These are phyloP conservation scores for Halocynthia aurantium DNA, from an alignment of 23 tunicate species.

Conservation along the genomic window DNA sequence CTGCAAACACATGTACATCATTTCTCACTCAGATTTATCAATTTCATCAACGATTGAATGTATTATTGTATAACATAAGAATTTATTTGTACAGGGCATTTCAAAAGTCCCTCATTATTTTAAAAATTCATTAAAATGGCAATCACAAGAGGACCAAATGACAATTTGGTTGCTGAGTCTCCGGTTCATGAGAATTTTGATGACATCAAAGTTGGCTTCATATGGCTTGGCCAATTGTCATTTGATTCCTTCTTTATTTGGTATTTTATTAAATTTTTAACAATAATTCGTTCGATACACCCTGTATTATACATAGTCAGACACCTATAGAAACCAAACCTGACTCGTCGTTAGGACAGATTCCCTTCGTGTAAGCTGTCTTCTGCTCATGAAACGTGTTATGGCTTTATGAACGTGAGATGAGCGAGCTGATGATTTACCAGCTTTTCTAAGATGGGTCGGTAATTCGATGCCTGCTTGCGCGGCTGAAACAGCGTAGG, in stretches of 20 bases:
- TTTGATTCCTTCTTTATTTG: neutral
- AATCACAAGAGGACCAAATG: no score
- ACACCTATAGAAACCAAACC: conserved; percentile 38
- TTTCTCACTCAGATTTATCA: neutral
- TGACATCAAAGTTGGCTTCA: no score
- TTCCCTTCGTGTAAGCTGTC: conserved; percentile 29
- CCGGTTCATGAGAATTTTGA: no score
- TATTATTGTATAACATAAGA: no score
- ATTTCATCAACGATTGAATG: neutral
- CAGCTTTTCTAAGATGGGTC: conserved; percentile 23
- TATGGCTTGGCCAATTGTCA: neutral
- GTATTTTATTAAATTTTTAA: no score
- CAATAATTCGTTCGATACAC: neutral
- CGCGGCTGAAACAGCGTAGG: conserved; percentile 33
- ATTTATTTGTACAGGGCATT: no score
- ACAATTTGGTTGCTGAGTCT: no score
- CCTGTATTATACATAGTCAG: neutral
- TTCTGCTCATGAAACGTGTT: conserved; percentile 73
- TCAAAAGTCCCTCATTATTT: no score
- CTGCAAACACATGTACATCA: conserved; percentile 4
- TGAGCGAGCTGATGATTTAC: conserved; percentile 6
- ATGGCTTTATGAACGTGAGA: conserved; percentile 60
- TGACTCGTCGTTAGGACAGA: conserved; percentile 31
- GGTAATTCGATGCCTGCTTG: conserved; percentile 73
- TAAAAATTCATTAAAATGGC: no score